Evolutionary conservation across 2,888 invertebrate species (phyloP), one percentile per base, ranked within the genome.

Genomic region (Drosophila paranaensis): DNA sequence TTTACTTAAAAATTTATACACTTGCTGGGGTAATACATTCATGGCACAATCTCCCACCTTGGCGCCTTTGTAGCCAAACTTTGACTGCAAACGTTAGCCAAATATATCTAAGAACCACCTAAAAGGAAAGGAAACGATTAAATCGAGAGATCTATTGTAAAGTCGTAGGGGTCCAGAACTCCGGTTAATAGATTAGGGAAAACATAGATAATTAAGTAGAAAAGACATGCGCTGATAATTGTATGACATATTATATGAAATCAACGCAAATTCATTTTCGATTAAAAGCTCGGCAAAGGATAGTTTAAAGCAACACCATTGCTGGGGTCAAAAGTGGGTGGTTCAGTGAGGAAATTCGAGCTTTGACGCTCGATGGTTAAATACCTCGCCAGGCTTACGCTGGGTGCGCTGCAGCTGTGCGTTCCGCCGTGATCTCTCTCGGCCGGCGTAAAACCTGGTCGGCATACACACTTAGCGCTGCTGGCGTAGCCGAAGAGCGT

Each of bases 401-500:
- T 93, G 0, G 95, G 95, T 40, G 95, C 94, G 79, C 95, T 93
- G 87, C 96, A 96, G 93, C 93, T 74, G 91, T 93, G 65, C 92
- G 92, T 67, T 20, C 74, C 79, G 16, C 61, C 72, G 43, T 74
- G 72, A 25, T 72, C 70, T 33, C 69, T 62, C 11, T 89, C 81
- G 25, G 82, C 60, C 27, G 82, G 73, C 39, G 88, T 91, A 56
- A 95, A 95, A 0, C 95, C 95, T 0, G 97, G 96, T 67, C 95
- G 94, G 82, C 97, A 97, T 75, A 95, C 95, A 89, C 96, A 96
- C 64, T 93, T 93, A 1, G 95, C 95, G 58, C 91, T 93, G 51
- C 82, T 89, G n/a, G 78, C 81, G 45, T 70, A 66, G 14, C 76
- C 63, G 42, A 84, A 35, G 43, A 83, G 10, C 4, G 42, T 8